Conservation (phyloP, 1,140 invertebrate genomes). For the Caenorhabditis latens region DNA sequence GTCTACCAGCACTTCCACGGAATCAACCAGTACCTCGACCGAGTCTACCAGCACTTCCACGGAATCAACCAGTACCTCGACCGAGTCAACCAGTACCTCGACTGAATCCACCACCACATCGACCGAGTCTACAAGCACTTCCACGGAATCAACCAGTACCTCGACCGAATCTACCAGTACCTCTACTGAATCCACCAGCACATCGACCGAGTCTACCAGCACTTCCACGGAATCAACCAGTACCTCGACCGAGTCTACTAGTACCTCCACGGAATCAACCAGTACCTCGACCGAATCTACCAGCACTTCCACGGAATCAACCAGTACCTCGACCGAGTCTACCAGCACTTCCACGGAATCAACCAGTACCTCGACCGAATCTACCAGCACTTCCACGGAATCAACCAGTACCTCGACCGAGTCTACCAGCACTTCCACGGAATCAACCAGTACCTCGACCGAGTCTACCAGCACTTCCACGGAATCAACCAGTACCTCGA, state of each 20-base stretch:
- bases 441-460: neutral
- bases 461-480: constrained; percentile 7
- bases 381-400: constrained; percentile 17
- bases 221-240: neutral
- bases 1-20: neutral
- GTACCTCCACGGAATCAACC: neutral
- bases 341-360: constrained; percentile 24
- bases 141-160: neutral
- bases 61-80: neutral
- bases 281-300: neutral
- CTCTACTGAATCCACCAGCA: neutral
- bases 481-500: constrained; percentile 8
- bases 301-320: neutral
- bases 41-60: constrained; percentile 1
- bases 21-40: constrained; percentile 9
- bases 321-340: neutral
- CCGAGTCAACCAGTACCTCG: neutral
- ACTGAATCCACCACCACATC: neutral
- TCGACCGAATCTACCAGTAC: constrained; percentile 10
- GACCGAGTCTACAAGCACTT: neutral
- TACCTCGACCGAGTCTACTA: neutral
- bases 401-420: constrained; percentile 3
- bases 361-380: neutral
- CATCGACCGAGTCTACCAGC: neutral
- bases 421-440: neutral